Evolutionary conservation across 2,113 vertebrate species (phyloP).

Genomic region (Hylia prasina): DNA sequence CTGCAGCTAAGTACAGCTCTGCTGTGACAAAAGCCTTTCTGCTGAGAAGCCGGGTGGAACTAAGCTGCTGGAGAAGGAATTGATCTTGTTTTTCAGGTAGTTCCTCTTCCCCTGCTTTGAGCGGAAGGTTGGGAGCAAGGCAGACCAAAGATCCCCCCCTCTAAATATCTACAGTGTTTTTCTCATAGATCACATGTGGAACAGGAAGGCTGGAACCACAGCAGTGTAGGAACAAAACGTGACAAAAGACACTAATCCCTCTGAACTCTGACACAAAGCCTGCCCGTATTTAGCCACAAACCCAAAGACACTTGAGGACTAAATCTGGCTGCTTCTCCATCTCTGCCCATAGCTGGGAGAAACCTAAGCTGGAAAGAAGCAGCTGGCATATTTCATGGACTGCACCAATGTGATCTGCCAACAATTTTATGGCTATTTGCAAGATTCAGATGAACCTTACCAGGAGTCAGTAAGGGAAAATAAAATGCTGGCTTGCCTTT

Average conservation of each 20-base stretch:
- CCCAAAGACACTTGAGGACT: background rate
- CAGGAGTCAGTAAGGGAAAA: background rate
- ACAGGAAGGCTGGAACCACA: background rate
- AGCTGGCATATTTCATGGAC: conserved; percentile 20
- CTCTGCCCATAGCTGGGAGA: conserved; percentile 10
- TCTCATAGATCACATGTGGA: background rate
- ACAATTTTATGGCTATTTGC: background rate
- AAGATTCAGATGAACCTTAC: background rate
- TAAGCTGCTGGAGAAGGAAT: background rate
- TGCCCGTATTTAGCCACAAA: background rate
- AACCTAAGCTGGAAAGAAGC: background rate
- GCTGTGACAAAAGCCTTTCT: background rate
- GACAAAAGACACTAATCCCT: background rate
- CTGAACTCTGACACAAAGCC: background rate
- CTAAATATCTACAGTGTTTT: background rate
- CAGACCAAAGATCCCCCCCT: background rate
- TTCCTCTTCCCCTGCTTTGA: background rate
- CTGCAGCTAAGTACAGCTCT: background rate
- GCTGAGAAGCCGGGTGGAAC: background rate
- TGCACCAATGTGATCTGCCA: background rate
- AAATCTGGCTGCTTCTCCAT: background rate
- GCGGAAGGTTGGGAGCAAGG: background rate
- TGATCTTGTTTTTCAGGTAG: background rate
- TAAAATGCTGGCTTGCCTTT: background rate
- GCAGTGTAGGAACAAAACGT: background rate